Evolutionary conservation across 2,888 invertebrate species (phyloP).

Genomic region (Tinea trinotella): DNA sequence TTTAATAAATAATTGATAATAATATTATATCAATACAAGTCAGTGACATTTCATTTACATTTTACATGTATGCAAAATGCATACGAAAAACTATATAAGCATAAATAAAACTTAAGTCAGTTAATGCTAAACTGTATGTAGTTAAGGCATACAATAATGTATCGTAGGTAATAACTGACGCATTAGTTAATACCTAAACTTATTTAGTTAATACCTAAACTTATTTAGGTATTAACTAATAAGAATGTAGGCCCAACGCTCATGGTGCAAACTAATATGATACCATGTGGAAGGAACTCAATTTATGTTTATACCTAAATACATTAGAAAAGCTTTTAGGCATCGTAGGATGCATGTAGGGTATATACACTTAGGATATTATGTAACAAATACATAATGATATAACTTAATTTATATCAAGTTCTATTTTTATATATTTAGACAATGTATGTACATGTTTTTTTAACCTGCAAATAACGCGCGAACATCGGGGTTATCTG

Average conservation of each 20-base stretch:
- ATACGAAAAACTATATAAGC: too few relatives aligned
- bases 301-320: constrained; percentile 34
- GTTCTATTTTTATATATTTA: not conserved
- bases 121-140: too few relatives aligned
- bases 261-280: constrained; percentile 17
- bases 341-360: constrained; percentile 17
- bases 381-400: not conserved
- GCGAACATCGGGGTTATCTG: constrained; percentile 37
- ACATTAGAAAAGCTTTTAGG: constrained; percentile 38
- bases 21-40: too few relatives aligned
- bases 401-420: not conserved
- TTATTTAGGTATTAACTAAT: too few relatives aligned
- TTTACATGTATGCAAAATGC: too few relatives aligned
- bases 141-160: too few relatives aligned
- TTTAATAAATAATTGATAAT: too few relatives aligned
- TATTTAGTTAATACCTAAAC: not conserved
- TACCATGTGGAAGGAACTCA: constrained; percentile 28
- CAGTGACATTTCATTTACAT: too few relatives aligned
- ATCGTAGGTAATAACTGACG: not conserved
- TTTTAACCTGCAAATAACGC: constrained; percentile 26
- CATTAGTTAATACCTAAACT: not conserved
- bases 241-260: constrained; percentile 12
- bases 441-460: constrained; percentile 1
- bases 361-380: not conserved
- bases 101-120: too few relatives aligned